A percentile compares a stretch with the other conserved stretches of the same genome.
These are phyloP conservation scores for Aplochiton taeniatus DNA, from an alignment of 2,797 vertebrate genomes.

Conservation along the genomic window DNA sequence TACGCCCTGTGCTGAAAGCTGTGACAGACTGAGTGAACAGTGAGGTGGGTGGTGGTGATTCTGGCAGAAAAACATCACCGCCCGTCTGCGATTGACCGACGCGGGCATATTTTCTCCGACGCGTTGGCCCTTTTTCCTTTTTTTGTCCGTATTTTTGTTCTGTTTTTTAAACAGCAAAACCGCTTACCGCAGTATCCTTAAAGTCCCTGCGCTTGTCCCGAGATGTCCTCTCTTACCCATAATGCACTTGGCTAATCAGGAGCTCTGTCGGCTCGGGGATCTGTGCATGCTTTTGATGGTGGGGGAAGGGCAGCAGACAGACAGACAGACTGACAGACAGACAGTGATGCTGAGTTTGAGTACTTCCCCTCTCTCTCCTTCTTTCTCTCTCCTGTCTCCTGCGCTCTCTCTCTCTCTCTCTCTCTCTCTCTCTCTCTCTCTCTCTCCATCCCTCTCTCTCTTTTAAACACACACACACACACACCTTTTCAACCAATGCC, in stretches of 20 bases:
- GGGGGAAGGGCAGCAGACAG: neutral
- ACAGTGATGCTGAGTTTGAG: conserved; percentile 36
- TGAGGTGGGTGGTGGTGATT: too few relatives aligned
- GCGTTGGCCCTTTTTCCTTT: conserved; percentile 32
- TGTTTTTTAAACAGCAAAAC: conserved; percentile 20
- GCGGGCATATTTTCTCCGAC: conserved; percentile 9
- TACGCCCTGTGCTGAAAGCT: too few relatives aligned
- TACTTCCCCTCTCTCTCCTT: conserved; percentile 20
- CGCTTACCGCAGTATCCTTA: conserved; percentile 70
- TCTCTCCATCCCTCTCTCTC: neutral
- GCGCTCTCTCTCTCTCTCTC: neutral
- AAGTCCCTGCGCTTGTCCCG: conserved; percentile 67
- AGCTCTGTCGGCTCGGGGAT: conserved; percentile 57
- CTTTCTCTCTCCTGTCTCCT: conserved; percentile 15
- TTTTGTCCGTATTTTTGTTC: conserved; percentile 1
- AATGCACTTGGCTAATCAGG: conserved; percentile 53
- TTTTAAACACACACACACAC: conserved; percentile 3
- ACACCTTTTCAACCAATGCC: neutral
- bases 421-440: neutral
- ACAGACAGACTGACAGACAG: conserved; percentile 22
- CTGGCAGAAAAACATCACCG: too few relatives aligned
- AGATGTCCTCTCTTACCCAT: conserved; percentile 66
- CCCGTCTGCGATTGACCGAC: conserved; percentile 4
- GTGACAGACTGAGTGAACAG: too few relatives aligned
- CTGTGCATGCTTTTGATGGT: conserved; percentile 54